Evolutionary conservation across 2,797 vertebrate genomes (phyloP).

Genomic region (Enteromius fasciolatus): DNA sequence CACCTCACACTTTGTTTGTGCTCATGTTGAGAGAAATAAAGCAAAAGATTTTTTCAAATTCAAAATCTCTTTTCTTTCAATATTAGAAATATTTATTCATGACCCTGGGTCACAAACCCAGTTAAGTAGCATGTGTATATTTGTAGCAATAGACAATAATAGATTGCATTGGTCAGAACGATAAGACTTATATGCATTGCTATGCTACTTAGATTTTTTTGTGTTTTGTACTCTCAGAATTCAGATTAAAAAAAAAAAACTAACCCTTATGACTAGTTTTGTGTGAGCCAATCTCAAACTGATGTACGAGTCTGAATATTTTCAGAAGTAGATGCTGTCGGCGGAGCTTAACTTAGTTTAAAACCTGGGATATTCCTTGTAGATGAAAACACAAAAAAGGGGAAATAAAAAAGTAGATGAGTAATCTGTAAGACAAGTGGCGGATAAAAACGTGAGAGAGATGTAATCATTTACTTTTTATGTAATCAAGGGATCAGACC

Average conservation of each 20-base stretch:
- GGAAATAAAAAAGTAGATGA: neutral
- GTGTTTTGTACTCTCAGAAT: too few species aligned
- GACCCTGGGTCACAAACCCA: too few species aligned
- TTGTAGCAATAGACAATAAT: too few species aligned
- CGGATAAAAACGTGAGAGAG: neutral
- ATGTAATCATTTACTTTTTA: too few species aligned
- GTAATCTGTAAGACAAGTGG: neutral
- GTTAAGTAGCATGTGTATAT: too few species aligned
- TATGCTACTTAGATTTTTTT: too few species aligned
- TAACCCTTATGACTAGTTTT: too few species aligned
- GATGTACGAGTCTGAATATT: neutral
- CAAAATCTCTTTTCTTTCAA: neutral
- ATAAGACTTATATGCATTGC: too few species aligned
- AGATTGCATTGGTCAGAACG: too few species aligned
- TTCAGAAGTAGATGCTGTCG: neutral
- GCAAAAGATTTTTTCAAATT: neutral
- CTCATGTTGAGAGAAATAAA: neutral
- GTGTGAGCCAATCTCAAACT: neutral
- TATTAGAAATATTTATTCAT: neutral
- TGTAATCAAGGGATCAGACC: slow-evolving; percentile 54
- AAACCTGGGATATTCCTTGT: neutral
- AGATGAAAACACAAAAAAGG: neutral
- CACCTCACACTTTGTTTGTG: slow-evolving; percentile 38
- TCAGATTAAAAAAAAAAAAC: too few species aligned
- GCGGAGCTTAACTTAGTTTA: neutral